These are phyloP conservation scores for Hydroisotoma schaefferi DNA, from an alignment of 2,888 invertebrate genomes.

Conservation along the genomic window DNA sequence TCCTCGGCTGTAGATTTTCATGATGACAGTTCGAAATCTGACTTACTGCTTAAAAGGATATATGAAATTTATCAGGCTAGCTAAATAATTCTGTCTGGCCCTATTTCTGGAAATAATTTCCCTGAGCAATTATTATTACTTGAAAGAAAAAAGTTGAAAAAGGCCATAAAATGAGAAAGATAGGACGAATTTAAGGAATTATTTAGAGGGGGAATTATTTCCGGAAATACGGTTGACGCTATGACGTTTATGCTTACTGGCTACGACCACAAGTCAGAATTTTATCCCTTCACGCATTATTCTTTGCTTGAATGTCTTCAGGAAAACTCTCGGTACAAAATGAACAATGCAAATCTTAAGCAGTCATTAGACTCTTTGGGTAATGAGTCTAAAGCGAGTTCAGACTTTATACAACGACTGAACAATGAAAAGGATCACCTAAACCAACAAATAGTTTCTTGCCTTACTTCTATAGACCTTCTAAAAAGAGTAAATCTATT, in stretches of 20 bases:
- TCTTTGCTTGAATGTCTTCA: no score
- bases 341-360: conserved; percentile 41
- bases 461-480: conserved; percentile 45
- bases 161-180: no score
- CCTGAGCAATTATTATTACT: no score
- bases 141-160: no score
- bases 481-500: conserved; percentile 40
- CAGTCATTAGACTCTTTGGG: conserved; percentile 45
- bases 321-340: conserved; percentile 46
- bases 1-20: conserved; percentile 45
- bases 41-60: conserved; percentile 39
- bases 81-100: background rate
- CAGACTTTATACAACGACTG: conserved; percentile 42
- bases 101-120: background rate
- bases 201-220: no score
- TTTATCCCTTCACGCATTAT: no score
- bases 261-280: no score
- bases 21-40: conserved; percentile 44
- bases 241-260: no score
- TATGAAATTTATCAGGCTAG: conserved; percentile 46
- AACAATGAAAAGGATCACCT: conserved; percentile 46
- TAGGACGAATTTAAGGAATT: no score
- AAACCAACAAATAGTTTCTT: conserved; percentile 45
- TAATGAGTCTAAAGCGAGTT: conserved; percentile 40
- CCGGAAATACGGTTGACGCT: no score